phyloP scores from a whole-genome alignment of 1,140 invertebrate species.

The Gonatopus flavifemur region DNA sequence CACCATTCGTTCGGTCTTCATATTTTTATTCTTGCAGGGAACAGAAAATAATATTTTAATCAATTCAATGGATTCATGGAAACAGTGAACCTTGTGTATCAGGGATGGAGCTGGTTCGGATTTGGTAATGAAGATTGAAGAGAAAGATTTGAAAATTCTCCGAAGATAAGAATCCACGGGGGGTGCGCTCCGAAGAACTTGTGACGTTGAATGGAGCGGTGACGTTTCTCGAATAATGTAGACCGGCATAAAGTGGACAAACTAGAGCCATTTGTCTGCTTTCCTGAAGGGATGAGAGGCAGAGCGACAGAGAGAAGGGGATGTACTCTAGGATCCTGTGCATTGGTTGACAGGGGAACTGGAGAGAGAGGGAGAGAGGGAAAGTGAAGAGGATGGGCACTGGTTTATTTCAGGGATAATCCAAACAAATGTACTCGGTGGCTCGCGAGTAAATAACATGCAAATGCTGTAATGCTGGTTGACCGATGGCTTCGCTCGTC shows the following conservation, averaged over 20 bases:
- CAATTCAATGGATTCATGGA: too few species aligned
- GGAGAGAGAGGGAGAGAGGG: conserved; percentile 5
- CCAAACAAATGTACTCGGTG: conserved; percentile 61
- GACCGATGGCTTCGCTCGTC: conserved; percentile 56
- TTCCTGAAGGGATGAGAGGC: background rate
- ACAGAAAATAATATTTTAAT: too few species aligned
- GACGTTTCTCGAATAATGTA: conserved; percentile 45
- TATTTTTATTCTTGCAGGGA: too few species aligned
- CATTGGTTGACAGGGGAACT: background rate
- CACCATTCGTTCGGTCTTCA: too few species aligned
- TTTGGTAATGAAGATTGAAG: conserved; percentile 11
- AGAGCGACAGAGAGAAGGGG: background rate
- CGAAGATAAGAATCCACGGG: conserved; percentile 15
- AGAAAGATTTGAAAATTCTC: conserved; percentile 5
- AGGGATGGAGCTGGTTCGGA: too few species aligned
- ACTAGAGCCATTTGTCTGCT: conserved; percentile 51
- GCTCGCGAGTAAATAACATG: conserved; percentile 60
- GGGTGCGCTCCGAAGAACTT: conserved; percentile 3
- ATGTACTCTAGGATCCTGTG: conserved; percentile 2
- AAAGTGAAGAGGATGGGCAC: conserved; percentile 18
- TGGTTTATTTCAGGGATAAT: conserved; percentile 60
- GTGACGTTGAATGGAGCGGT: conserved; percentile 5
- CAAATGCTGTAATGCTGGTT: conserved; percentile 60
- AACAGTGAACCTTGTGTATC: too few species aligned
- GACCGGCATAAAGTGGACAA: conserved; percentile 51